phyloP scores from a whole-genome alignment of 2,797 vertebrate genomes.

The Spea hammondii region DNA sequence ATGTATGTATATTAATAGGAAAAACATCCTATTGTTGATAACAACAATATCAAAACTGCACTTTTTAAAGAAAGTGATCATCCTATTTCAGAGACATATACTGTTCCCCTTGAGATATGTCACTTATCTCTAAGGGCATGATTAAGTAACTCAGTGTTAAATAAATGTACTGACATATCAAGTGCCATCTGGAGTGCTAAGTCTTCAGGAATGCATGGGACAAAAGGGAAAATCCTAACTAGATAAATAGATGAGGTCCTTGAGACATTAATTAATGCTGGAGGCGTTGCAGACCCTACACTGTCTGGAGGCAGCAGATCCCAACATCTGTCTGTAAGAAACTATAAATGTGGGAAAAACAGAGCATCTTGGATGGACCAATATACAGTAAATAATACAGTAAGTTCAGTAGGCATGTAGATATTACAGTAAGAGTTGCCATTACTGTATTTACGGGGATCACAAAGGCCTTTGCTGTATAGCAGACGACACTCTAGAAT shows the following conservation, averaged over 20 bases:
- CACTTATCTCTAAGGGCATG: slow-evolving; percentile 19
- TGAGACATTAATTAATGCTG: slow-evolving; percentile 48
- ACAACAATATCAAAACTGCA: no score
- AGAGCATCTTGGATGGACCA: no score
- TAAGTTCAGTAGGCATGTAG: no score
- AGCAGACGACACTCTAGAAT: no score
- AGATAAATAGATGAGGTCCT: slow-evolving; percentile 50
- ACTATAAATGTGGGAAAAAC: slow-evolving; percentile 23
- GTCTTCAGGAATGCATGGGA: slow-evolving; percentile 46
- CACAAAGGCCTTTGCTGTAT: no score
- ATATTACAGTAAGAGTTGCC: no score
- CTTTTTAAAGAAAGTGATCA: background rate
- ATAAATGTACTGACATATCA: slow-evolving; percentile 33
- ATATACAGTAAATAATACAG: no score
- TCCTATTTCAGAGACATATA: background rate
- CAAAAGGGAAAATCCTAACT: slow-evolving; percentile 41
- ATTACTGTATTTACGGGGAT: no score
- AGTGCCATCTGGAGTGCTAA: slow-evolving; percentile 45
- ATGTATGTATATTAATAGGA: no score
- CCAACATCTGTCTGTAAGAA: slow-evolving; percentile 40
- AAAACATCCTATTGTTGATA: no score
- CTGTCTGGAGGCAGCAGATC: slow-evolving; percentile 22
- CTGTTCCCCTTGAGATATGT: background rate
- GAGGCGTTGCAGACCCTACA: slow-evolving; percentile 40
- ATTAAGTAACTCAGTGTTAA: slow-evolving; percentile 13